Evolutionary conservation across 2,113 vertebrate genomes (phyloP).

Genomic region (Tylochromis polylepis): DNA sequence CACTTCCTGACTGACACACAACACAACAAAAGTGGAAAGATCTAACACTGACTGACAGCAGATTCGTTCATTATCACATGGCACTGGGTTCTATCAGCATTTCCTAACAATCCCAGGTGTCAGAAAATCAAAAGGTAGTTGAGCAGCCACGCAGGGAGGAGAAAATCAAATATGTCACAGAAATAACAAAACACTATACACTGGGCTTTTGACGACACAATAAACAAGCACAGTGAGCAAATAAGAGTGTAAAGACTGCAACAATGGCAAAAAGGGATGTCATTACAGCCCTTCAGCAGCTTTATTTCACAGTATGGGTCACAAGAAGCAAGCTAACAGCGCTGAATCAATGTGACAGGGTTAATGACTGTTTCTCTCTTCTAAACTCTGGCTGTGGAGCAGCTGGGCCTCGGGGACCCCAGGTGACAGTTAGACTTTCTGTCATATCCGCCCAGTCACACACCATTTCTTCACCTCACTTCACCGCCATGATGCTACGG

Average conservation of each 20-base stretch:
- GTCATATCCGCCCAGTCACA: slow-evolving; percentile 65
- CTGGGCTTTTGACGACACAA: slow-evolving; percentile 41
- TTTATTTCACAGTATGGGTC: slow-evolving; percentile 52
- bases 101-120: slow-evolving; percentile 55
- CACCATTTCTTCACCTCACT: slow-evolving; percentile 55
- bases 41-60: slow-evolving; percentile 48
- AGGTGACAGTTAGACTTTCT: slow-evolving; percentile 65
- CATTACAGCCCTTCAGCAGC: slow-evolving; percentile 25
- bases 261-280: slow-evolving; percentile 28
- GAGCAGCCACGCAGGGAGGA: slow-evolving; percentile 41
- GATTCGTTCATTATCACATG: slow-evolving; percentile 59
- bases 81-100: slow-evolving; percentile 45
- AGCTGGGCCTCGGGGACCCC: slow-evolving; percentile 53
- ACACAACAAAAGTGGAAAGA: slow-evolving; percentile 30
- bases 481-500: neutral
- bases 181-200: slow-evolving; percentile 47
- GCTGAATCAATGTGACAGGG: slow-evolving; percentile 67
- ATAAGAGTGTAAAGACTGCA: neutral
- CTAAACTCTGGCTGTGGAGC: slow-evolving; percentile 55
- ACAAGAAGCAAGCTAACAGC: slow-evolving; percentile 37
- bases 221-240: slow-evolving; percentile 34
- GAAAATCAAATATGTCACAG: slow-evolving; percentile 59
- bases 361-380: slow-evolving; percentile 69
- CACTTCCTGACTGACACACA: slow-evolving; percentile 33
- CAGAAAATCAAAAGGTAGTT: slow-evolving; percentile 56